Base-by-base conservation (phyloP, 1,140 invertebrate species). In the Sminthurides bifidus region DNA sequence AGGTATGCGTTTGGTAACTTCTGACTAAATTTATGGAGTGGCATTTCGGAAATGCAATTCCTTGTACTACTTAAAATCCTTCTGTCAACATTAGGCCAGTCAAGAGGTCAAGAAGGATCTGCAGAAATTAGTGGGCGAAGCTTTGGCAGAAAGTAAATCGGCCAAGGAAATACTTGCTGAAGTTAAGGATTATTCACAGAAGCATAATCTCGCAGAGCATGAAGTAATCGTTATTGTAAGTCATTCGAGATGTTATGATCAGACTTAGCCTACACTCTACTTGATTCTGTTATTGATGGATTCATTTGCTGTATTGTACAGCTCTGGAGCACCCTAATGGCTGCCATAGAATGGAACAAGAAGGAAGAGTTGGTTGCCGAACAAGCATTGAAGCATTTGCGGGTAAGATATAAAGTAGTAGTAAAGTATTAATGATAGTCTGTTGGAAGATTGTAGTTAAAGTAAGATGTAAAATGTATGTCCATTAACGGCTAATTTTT, bases 331-430 rank as follows among this genome's bases (percentile, higher is more conserved):
- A 88, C 85, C 57, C 81, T 96, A 62, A 96, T 97, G 92, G 80
- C 81, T 52, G 81, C 86, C 64, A 86, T 88, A 38, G 92, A 97
- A 74, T 96, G 92, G 92, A 96, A 94, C 73, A 97, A 96, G 74
- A 95, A 95, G 72, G 92, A 95, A 74, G 92, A 96, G 72, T 74
- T 97, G 56, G 81, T 95, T 56, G 89, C 90, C 59, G 91, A 94
- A 69, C 92, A 94, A 73, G 89, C 90, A 40, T 50, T 49, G 21
- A 49, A 52, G 8, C 24, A 50, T 37, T 31, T 31, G 17, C 29
- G 51, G 26, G 15, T 44, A 0, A 30, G 19, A 6, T 51, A 12
- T 21, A 19, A 5, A 26, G 1, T 45, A 24, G 19, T 44, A 21
- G n/a, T n/a, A n/a, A n/a, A n/a, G n/a, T n/a, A n/a, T n/a, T n/a